These are phyloP conservation scores for Hydrozoanthus gracilis DNA, from an alignment of 92 coral and sea anemone genomes.

Conservation along the genomic window DNA sequence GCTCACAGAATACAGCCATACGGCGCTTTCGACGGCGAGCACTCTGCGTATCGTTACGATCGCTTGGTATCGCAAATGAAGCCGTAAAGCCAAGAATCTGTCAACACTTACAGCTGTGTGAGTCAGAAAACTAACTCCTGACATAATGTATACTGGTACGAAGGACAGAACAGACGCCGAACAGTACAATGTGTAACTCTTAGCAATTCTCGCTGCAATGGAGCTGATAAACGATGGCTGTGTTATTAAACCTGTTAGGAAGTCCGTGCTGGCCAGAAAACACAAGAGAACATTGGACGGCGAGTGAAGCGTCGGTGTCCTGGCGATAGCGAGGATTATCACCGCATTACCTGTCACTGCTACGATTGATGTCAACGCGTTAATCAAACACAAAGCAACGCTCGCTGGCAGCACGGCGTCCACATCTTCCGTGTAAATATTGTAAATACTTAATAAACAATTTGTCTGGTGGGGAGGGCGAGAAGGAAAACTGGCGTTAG, in stretches of 20 bases:
- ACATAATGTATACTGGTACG: conserved; percentile 35
- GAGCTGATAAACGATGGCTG: conserved; percentile 32
- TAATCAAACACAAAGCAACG: conserved; percentile 4
- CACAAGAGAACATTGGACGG: conserved; percentile 30
- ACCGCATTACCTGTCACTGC: conserved; percentile 29
- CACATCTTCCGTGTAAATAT: conserved; percentile 26
- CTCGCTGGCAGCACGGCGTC: conserved; percentile 12
- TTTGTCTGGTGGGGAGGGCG: not conserved
- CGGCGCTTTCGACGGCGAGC: not conserved
- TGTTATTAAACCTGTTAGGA: conserved; percentile 31
- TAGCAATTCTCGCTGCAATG: not conserved
- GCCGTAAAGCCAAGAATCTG: conserved; percentile 24
- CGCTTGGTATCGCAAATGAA: conserved; percentile 28
- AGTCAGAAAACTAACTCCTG: conserved; percentile 34
- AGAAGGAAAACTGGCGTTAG: not conserved
- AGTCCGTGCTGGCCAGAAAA: conserved; percentile 23
- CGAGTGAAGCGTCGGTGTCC: conserved; percentile 11
- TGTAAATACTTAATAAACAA: conserved; percentile 20
- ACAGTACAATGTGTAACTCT: conserved; percentile 15
- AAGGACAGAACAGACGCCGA: conserved; percentile 24
- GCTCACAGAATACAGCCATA: not conserved
- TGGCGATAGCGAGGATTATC: not conserved
- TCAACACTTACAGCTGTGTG: conserved; percentile 18
- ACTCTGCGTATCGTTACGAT: conserved; percentile 11
- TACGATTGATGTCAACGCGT: not conserved